Conservation (phyloP, 2,888 invertebrate species). For the Buathra laborator region DNA sequence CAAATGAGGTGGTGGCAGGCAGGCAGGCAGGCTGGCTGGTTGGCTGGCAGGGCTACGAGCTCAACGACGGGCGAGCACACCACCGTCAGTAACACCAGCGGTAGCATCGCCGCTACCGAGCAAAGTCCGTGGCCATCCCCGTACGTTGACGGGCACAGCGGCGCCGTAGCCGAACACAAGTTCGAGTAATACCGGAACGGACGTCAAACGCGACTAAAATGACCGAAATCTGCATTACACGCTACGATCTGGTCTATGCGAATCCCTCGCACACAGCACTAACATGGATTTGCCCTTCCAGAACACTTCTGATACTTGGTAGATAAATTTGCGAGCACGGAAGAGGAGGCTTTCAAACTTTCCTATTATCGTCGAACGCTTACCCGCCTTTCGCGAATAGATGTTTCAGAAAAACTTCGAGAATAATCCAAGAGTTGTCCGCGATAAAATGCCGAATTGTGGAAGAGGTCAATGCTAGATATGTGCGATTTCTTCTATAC, state of each 20-base stretch:
- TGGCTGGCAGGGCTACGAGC: conserved; percentile 83
- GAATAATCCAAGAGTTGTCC: not conserved
- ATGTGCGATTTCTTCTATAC: not conserved
- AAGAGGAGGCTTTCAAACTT: conserved; percentile 20
- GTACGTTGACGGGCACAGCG: conserved; percentile 72
- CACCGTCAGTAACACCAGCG: conserved; percentile 64
- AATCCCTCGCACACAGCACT: conserved; percentile 36
- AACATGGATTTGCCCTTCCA: conserved; percentile 48
- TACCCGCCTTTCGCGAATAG: not conserved
- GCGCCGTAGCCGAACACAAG: conserved; percentile 80
- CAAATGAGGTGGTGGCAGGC: conserved; percentile 93
- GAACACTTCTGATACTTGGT: conserved; percentile 27
- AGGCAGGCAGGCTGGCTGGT: conserved; percentile 74
- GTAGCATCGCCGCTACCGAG: conserved; percentile 78
- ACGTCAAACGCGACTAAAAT: conserved; percentile 84
- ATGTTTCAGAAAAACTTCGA: not conserved
- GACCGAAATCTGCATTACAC: conserved; percentile 82
- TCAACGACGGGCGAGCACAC: conserved; percentile 74
- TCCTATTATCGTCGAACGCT: not conserved
- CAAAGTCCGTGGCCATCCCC: conserved; percentile 80
- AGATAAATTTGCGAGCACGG: conserved; percentile 3
- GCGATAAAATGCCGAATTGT: not conserved
- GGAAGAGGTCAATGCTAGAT: not conserved
- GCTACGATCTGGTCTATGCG: conserved; percentile 58
- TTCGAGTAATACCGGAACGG: conserved; percentile 83